Conservation (phyloP, 1,140 invertebrate species). For the Drosophila oshimai region DNA sequence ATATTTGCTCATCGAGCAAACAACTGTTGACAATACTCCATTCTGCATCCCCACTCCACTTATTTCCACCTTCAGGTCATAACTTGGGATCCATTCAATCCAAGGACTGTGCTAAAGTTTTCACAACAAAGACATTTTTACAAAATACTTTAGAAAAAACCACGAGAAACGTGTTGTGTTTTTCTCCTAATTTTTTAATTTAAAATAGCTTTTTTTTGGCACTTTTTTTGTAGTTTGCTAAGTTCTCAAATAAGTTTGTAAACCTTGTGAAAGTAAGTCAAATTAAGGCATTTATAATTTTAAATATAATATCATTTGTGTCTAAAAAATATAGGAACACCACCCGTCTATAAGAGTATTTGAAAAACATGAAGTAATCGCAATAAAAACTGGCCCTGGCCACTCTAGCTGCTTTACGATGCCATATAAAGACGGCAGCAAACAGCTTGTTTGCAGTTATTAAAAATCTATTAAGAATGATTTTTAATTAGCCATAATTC, state of each 20-base stretch:
- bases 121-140: background rate
- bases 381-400: slow-evolving; percentile 14
- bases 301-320: too few relatives aligned
- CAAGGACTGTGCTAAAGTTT: background rate
- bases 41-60: background rate
- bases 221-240: too few relatives aligned
- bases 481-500: slow-evolving; percentile 64
- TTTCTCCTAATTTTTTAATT: too few relatives aligned
- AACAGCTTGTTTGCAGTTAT: slow-evolving; percentile 37
- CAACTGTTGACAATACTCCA: background rate
- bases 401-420: slow-evolving; percentile 9
- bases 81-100: background rate
- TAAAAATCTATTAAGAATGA: slow-evolving; percentile 51
- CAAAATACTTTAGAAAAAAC: background rate
- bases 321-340: background rate
- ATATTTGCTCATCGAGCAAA: background rate
- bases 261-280: too few relatives aligned
- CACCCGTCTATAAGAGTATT: background rate
- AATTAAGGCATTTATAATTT: too few relatives aligned
- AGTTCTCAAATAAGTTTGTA: too few relatives aligned
- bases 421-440: slow-evolving; percentile 22
- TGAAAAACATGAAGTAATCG: slow-evolving; percentile 2
- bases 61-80: background rate
- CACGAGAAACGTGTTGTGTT: background rate
- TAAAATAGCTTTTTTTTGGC: too few relatives aligned